Percentiles rank a stretch among this genome's conserved stretches.
Conservation (phyloP, 2,113 vertebrate genomes). For the Mastomys natalensis region DNA sequence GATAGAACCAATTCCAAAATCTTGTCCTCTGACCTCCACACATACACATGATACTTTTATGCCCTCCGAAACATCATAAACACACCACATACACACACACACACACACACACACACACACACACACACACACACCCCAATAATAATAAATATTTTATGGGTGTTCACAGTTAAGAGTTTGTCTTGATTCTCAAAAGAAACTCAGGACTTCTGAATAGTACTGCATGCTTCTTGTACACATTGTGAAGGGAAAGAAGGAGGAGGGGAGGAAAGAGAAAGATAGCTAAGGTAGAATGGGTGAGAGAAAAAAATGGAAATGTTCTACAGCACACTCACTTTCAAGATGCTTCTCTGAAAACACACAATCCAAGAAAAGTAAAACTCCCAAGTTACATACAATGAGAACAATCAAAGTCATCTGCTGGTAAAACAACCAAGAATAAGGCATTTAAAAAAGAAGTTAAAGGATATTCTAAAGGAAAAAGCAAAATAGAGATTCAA, state of each 20-base stretch:
- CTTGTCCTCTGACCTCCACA: background rate
- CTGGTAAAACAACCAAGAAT: background rate
- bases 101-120: too few relatives aligned
- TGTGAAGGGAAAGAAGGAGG: background rate
- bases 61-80: background rate
- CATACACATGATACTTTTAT: background rate
- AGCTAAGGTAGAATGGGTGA: background rate
- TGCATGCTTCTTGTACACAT: background rate
- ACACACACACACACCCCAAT: background rate
- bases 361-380: background rate
- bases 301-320: background rate
- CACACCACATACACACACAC: too few relatives aligned
- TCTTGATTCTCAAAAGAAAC: background rate
- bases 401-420: background rate
- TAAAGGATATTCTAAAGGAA: background rate
- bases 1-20: background rate
- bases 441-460: background rate
- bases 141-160: background rate
- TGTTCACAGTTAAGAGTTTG: background rate
- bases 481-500: background rate
- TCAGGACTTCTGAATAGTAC: background rate
- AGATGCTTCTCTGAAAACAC: background rate
- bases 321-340: background rate
- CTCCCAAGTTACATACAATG: background rate
- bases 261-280: rapidly evolving